These are phyloP conservation scores for Drosophila chauvacae DNA, from an alignment of 1,140 invertebrate species.

Conservation along the genomic window DNA sequence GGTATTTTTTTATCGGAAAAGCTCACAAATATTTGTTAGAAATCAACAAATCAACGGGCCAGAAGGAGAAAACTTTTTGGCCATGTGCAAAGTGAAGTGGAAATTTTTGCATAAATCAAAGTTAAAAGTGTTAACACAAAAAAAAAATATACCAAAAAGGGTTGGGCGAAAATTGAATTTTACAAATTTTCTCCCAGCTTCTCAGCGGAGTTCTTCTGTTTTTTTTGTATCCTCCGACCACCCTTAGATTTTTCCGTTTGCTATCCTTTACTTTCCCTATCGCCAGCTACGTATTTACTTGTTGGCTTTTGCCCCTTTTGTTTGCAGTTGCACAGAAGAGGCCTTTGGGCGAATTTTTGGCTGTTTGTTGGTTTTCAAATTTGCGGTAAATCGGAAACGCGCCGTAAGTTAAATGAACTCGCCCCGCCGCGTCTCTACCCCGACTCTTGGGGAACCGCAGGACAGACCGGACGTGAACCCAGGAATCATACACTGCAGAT, in stretches of 20 bases:
- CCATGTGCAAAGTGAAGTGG: conserved; percentile 72
- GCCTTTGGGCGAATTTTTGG: conserved; percentile 76
- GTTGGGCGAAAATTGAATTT: conserved; percentile 73
- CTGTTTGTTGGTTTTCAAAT: conserved; percentile 81
- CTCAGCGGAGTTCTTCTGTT: conserved; percentile 10
- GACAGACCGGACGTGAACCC: conserved; percentile 19
- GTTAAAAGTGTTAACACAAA: conserved; percentile 73
- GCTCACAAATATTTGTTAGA: conserved; percentile 73
- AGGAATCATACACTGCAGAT: conserved; percentile 11
- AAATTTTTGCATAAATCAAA: conserved; percentile 82
- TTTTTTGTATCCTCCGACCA: not conserved
- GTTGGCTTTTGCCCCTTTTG: conserved; percentile 54
- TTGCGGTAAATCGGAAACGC: conserved; percentile 81
- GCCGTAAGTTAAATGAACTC: conserved; percentile 82
- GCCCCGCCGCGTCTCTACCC: conserved; percentile 16
- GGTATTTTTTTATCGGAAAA: conserved; percentile 56
- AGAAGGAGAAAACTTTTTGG: conserved; percentile 47
- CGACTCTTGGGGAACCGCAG: conserved; percentile 17
- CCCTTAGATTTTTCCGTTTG: conserved; percentile 14
- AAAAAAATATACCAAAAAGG: conserved; percentile 47
- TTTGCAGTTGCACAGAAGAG: conserved; percentile 51
- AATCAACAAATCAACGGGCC: conserved; percentile 72
- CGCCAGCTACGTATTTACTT: conserved; percentile 67
- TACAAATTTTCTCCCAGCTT: conserved; percentile 52
- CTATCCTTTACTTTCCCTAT: conserved; percentile 50